Evolutionary conservation across 2,888 invertebrate genomes (phyloP).

Genomic region (Cenopis cana): DNA sequence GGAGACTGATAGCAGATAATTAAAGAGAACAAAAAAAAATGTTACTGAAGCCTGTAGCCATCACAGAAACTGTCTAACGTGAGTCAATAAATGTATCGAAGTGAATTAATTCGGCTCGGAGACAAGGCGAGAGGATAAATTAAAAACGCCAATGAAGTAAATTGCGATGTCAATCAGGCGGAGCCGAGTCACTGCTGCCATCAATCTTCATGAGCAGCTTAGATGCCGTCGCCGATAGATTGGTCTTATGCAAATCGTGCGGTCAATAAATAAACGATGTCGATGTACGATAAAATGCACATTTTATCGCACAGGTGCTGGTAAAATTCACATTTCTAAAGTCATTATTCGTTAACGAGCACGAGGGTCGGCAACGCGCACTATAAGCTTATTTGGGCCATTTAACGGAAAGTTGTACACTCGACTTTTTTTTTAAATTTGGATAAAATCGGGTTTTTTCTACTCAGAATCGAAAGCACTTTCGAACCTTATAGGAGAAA

Average conservation of each 20-base stretch:
- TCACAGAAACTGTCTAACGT: conserved; percentile 3
- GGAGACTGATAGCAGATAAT: no score
- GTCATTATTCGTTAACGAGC: no score
- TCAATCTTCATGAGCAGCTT: conserved; percentile 75
- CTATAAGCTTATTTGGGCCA: no score
- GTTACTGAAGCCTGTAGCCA: not conserved
- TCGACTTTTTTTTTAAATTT: no score
- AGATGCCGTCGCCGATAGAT: conserved; percentile 38
- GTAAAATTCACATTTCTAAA: not conserved
- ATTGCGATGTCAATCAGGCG: conserved; percentile 79
- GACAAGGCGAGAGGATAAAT: conserved; percentile 69
- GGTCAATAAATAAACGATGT: conserved; percentile 28
- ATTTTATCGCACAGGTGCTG: no score
- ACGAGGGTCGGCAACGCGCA: no score
- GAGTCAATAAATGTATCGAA: conserved; percentile 38
- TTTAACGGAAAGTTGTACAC: no score
- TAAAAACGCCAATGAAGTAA: conserved; percentile 79
- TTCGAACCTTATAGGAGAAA: no score
- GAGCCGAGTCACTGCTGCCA: conserved; percentile 68
- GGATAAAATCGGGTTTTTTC: no score
- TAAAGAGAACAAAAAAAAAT: no score
- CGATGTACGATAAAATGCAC: conserved; percentile 6
- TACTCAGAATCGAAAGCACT: no score
- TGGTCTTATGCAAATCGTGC: conserved; percentile 41
- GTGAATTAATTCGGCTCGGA: conserved; percentile 60